Percentiles rank a stretch among this genome's conserved stretches.
Evolutionary conservation across 2,797 vertebrate genomes (phyloP).

Genomic region (Taenioides sp.): DNA sequence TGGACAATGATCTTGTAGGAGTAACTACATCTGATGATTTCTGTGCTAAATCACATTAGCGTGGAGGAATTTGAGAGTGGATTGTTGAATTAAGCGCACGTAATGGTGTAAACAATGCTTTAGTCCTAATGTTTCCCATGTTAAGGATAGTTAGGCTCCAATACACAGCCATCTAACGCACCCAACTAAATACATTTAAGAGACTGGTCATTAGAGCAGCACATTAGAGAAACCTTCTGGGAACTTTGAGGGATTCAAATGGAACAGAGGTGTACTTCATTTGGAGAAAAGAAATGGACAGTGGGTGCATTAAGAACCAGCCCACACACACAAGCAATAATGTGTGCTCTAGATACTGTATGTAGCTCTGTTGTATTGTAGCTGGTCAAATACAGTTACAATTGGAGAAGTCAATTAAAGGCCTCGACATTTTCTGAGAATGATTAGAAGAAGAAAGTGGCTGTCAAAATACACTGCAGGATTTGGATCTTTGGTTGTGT

Average conservation of each 20-base stretch:
- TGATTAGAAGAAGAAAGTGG: no score
- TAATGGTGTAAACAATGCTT: conserved; percentile 46
- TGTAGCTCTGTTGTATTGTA: not conserved
- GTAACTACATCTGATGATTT: conserved; percentile 48
- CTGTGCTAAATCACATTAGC: conserved; percentile 47
- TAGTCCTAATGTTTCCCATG: conserved; percentile 31
- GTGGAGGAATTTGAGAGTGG: conserved; percentile 45
- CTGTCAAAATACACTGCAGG: no score
- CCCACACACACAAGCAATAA: not conserved
- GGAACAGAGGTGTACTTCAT: conserved; percentile 21
- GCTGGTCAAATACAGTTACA: not conserved
- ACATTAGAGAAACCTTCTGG: conserved; percentile 35
- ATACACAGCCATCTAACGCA: conserved; percentile 26
- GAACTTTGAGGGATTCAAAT: conserved; percentile 35
- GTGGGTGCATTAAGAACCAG: conserved; percentile 4
- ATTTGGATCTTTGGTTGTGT: no score
- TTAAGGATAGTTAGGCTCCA: conserved; percentile 34
- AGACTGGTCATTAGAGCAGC: conserved; percentile 41
- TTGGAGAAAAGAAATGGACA: conserved; percentile 23
- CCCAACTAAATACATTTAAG: conserved; percentile 36
- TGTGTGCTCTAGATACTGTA: not conserved
- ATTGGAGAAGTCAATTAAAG: no score
- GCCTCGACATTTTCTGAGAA: no score
- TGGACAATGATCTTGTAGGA: conserved; percentile 40
- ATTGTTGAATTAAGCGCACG: conserved; percentile 45